A percentile compares a stretch with the other conserved stretches of the same genome.
These are phyloP conservation scores for Trichopria drosophilae DNA, from an alignment of 2,888 invertebrate genomes.

Conservation along the genomic window DNA sequence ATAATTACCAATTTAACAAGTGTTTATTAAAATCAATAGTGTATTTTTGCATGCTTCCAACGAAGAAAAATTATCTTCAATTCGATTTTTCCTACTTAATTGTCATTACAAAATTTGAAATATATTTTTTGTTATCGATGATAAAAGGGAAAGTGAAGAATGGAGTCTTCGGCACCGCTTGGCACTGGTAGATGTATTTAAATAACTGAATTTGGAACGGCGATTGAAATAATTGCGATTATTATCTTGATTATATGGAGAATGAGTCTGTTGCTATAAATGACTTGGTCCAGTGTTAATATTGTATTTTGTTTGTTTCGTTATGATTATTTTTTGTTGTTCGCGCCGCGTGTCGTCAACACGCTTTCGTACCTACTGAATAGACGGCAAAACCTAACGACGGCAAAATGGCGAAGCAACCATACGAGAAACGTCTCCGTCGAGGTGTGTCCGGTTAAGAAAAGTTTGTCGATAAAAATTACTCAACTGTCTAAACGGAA, in stretches of 20 bases:
- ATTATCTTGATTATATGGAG: slow-evolving; percentile 49
- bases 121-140: slow-evolving; percentile 1
- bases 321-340: slow-evolving; percentile 55
- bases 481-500: too few relatives aligned
- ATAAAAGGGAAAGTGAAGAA: slow-evolving; percentile 4
- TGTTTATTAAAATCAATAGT: too few relatives aligned
- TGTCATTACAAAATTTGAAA: neutral
- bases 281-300: slow-evolving; percentile 58
- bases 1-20: too few relatives aligned
- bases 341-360: slow-evolving; percentile 56
- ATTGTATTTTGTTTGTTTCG: slow-evolving; percentile 60
- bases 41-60: too few relatives aligned
- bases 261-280: slow-evolving; percentile 52
- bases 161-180: slow-evolving; percentile 35
- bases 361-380: slow-evolving; percentile 54
- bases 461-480: too few relatives aligned
- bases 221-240: slow-evolving; percentile 37
- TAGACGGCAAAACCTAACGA: too few relatives aligned
- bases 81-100: too few relatives aligned
- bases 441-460: too few relatives aligned
- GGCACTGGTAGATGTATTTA: slow-evolving; percentile 41
- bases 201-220: slow-evolving; percentile 36
- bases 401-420: too few relatives aligned
- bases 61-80: too few relatives aligned
- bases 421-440: too few relatives aligned